Percentiles rank a stretch among this genome's conserved stretches.
Conservation (phyloP, 2,888 invertebrate species). For the Leptinotarsa tumamoca region DNA sequence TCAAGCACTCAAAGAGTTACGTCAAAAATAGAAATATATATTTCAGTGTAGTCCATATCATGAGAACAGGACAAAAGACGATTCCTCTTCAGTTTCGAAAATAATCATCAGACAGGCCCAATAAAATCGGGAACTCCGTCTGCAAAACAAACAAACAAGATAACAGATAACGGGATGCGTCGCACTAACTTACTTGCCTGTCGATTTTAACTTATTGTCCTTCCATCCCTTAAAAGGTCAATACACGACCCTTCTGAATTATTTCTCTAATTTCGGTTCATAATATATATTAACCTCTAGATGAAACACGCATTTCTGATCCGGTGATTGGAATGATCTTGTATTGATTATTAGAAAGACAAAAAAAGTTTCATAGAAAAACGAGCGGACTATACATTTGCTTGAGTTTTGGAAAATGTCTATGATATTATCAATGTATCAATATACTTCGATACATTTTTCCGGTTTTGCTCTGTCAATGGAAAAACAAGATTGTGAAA, state of each 20-base stretch:
- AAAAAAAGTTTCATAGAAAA: too few relatives aligned
- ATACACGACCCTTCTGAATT: conserved; percentile 29
- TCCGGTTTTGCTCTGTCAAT: too few relatives aligned
- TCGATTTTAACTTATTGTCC: conserved; percentile 51
- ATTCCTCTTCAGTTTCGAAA: conserved; percentile 39
- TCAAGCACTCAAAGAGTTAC: too few relatives aligned
- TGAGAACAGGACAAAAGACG: not conserved
- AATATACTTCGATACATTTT: too few relatives aligned
- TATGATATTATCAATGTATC: too few relatives aligned
- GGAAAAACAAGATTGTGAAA: too few relatives aligned
- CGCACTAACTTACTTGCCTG: conserved; percentile 51
- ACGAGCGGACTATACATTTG: too few relatives aligned
- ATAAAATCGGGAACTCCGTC: conserved; percentile 48
- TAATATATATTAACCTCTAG: not conserved
- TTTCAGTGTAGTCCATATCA: not conserved
- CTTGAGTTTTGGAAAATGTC: too few relatives aligned
- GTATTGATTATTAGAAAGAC: too few relatives aligned
- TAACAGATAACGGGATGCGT: conserved; percentile 48
- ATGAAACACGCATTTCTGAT: too few relatives aligned
- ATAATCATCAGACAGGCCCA: conserved; percentile 50
- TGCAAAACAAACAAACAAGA: conserved; percentile 53
- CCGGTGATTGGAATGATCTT: too few relatives aligned
- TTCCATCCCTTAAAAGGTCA: conserved; percentile 40
- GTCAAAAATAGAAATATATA: not conserved
- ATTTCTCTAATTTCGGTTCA: not conserved